Base-by-base conservation (phyloP, 2,888 invertebrate species). In the Pseudanteris insignis region DNA sequence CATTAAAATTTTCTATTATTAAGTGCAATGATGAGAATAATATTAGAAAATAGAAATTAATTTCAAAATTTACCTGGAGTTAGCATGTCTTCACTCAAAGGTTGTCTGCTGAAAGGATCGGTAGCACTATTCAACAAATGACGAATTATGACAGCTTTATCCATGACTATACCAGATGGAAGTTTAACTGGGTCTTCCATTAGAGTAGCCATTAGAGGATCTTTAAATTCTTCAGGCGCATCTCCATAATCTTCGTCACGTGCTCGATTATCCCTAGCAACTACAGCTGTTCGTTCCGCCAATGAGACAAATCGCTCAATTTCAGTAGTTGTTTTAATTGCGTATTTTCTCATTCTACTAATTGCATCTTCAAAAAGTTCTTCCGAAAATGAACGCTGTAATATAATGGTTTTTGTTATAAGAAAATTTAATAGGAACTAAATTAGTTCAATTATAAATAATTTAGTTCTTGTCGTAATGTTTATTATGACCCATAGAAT, bases 31-130 rank as follows among this genome's bases (percentile, higher is more conserved):
- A n/a, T n/a, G n/a, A n/a, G n/a, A n/a, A n/a, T n/a, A n/a, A n/a
- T n/a, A n/a, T n/a, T n/a, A n/a, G n/a, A n/a, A n/a, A n/a, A n/a
- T 7, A 21, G 7, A 4, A 21, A 21, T 7, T 4, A 21, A 24
- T 24, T 48, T 80, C n/a, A n/a, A n/a, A n/a, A n/a, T n/a, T n/a
- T 81, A 94, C 94, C 91, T 81, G 96, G 91, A 71, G 87, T 86
- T 40, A 99, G 85, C 87, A 96, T 93, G 73, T 95, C 94, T 81
- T 96, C 96, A 7, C 91, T 92, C 32, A 99, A 87, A 9, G 92
- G 91, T 80, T 96, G 96, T 59, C 99, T 85, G 81, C 96, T 98
- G 83, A 99, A 99, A 0, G 99, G 99, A 84, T 99, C 98, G 0
- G 96, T 97, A 72, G 90, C 91, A 72, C 96, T 96, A 82, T 97